Evolutionary conservation across 2,888 invertebrate species (phyloP).

Genomic region (Dromius quadrimaculatus): DNA sequence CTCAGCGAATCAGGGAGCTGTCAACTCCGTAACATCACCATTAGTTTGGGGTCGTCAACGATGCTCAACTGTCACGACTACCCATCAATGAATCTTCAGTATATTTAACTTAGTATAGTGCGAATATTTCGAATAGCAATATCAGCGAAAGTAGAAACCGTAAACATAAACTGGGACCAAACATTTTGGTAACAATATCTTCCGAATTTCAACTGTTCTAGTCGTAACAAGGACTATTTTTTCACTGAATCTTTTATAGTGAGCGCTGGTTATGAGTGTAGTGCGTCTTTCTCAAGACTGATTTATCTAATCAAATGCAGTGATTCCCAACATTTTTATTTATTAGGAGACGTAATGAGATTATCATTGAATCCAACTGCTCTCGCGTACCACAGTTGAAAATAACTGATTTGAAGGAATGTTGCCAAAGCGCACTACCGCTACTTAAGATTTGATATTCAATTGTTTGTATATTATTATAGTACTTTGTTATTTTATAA

Average conservation of each 20-base stretch:
- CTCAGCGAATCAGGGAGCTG: slow-evolving; percentile 63
- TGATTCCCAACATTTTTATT: too few species aligned
- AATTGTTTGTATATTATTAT: slow-evolving; percentile 8
- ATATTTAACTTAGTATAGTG: slow-evolving; percentile 41
- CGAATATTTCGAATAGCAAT: slow-evolving; percentile 28
- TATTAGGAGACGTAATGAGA: too few species aligned
- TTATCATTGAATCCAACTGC: too few species aligned
- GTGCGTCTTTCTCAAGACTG: slow-evolving; percentile 24
- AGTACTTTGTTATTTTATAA: background rate
- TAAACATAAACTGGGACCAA: slow-evolving; percentile 41
- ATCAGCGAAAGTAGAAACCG: slow-evolving; percentile 18
- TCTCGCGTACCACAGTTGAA: too few species aligned
- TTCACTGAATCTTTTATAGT: slow-evolving; percentile 31
- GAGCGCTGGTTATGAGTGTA: background rate
- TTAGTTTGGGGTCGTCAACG: slow-evolving; percentile 58
- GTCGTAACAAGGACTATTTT: slow-evolving; percentile 34
- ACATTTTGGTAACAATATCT: slow-evolving; percentile 48
- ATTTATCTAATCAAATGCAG: slow-evolving; percentile 11
- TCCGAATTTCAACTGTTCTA: slow-evolving; percentile 43
- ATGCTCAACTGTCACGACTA: slow-evolving; percentile 41
- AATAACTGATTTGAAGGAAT: too few species aligned
- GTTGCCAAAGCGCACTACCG: slow-evolving; percentile 30
- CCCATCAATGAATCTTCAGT: slow-evolving; percentile 45
- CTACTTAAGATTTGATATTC: slow-evolving; percentile 23
- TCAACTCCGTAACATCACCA: slow-evolving; percentile 66